Evolutionary conservation across 1,140 invertebrate genomes (phyloP).

Genomic region (Drosophila orosa): DNA sequence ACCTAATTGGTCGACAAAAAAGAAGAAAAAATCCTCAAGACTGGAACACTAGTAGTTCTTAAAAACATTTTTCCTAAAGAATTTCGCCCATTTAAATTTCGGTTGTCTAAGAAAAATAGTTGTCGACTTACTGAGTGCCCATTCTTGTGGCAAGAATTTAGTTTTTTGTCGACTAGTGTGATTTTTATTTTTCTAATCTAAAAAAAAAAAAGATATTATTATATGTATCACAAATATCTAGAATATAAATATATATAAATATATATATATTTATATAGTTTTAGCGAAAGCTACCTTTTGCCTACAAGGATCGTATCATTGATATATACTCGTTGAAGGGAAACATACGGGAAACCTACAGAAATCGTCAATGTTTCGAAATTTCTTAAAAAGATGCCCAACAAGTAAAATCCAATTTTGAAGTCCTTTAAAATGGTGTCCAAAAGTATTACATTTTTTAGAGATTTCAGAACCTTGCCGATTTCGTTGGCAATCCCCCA

Average conservation of each 20-base stretch:
- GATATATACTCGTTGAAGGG: constrained; percentile 33
- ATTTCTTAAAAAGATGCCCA: neutral
- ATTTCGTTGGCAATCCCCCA: neutral
- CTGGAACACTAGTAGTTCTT: neutral
- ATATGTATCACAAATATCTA: constrained; percentile 75
- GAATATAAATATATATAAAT: constrained; percentile 49
- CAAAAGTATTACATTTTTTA: neutral
- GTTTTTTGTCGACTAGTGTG: constrained; percentile 7
- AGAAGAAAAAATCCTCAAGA: neutral
- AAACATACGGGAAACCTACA: constrained; percentile 1
- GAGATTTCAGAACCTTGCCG: neutral
- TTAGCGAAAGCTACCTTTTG: constrained; percentile 43
- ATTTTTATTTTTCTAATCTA: constrained; percentile 58
- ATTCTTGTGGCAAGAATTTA: neutral
- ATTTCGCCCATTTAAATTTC: neutral
- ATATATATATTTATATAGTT: constrained; percentile 42
- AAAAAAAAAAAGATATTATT: constrained; percentile 50
- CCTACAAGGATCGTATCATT: constrained; percentile 25
- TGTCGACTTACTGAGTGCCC: neutral
- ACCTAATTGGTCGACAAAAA: constrained; percentile 42
- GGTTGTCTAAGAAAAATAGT: neutral
- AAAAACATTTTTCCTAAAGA: neutral
- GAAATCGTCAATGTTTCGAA: neutral
- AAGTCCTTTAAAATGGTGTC: too few relatives aligned
- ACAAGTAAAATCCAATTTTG: neutral